Evolutionary conservation across 2,113 vertebrate genomes (phyloP), one percentile per base, ranked within the genome.

Genomic region (Chaenocephalus aceratus): DNA sequence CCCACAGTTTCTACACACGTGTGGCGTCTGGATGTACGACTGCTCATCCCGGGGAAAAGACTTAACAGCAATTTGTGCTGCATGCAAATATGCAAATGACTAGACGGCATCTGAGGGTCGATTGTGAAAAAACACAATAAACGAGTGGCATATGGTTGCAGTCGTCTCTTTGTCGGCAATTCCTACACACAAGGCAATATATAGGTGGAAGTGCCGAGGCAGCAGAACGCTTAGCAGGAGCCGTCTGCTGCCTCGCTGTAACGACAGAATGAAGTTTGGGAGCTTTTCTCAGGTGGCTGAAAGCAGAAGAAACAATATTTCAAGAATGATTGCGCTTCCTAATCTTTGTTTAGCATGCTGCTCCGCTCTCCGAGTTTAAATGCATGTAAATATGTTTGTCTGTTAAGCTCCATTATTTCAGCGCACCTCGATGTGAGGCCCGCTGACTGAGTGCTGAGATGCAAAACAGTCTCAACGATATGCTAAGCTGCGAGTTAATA

Each of bases 131-230:
- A 72, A 80, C 62, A 68, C 79, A 60, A 86, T 91, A 92, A 92
- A 84, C 87, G 87, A 90, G 82, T 91, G 90, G 92, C 93, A 94
- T 94, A 94, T 93, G 92, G 91, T 77, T 90, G 48, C 89, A 80
- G 62, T 87, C 64, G 72, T 82, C 70, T 91, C 89, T 91, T 91
- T 92, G 91, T 91, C 86, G 89, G 91, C 91, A 93, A 74, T 91
- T 91, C 79, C 81, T 82, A 87, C 88, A 87, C 88, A 89, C 87
- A 88, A 88, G 88, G 86, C 82, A 91, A 91, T 93, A 93, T 91
- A 90, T 86, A 84, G 84, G 78, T 88, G 72, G 83, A 94, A 92
- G 75, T 92, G 93, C 91, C 84, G 89, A 92, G 87, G 63, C 93
- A 92, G 92, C 92, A 93, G 78, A 92, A 93, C 86, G 52, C 26